Evolutionary conservation across 1,140 invertebrate genomes (phyloP), one percentile per base, ranked within the genome.

Genomic region (Antheraea pernyi): DNA sequence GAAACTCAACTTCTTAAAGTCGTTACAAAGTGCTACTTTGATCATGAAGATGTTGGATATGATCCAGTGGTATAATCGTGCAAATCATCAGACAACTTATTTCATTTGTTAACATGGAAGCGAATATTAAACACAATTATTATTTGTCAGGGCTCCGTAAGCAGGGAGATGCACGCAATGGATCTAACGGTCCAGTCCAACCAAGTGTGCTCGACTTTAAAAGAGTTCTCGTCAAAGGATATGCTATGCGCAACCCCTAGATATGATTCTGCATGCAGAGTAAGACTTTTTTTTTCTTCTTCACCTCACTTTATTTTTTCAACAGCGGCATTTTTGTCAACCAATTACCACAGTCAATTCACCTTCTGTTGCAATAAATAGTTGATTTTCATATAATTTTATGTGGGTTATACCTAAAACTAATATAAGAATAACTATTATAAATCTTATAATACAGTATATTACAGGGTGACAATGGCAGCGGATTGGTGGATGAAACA

Each of bases 221-320:
- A 68, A 60, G 81, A 90, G 67, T 90, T 76, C 78, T 78, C 83
- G 63, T 3, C 67, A 0, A 13, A 80, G 36, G 84, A 88, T 78
- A 90, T 90, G 89, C 30, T 90, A 4, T 91, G 88, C 60, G 74
- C 82, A 0, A 78, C 78, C 16, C 86, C 86, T 0, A 70, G 81
- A 10, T 78, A 65, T 42, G 89, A 91, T 72, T 84, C 85, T 0
- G 89, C 87, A 53, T 91, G 89, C 60, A 91, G 87, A 71, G 89
- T 91, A 73, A 84, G 81, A 30, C 1, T 9, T 0, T 16, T 16
- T 16, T 16, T 16, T 16, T 53, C 16, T 13, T 13, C 8, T 9
- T 8, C 7, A 30, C 22, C 22, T 30, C 22, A 30, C 22, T 42
- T 1, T 8, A 42, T 11, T 42, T 42, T 11, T 7, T 1, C 39